Percentiles rank a stretch among this genome's conserved stretches.
phyloP scores from a whole-genome alignment of 2,888 invertebrate genomes.

The Liopterus haemorrhoidalis region DNA sequence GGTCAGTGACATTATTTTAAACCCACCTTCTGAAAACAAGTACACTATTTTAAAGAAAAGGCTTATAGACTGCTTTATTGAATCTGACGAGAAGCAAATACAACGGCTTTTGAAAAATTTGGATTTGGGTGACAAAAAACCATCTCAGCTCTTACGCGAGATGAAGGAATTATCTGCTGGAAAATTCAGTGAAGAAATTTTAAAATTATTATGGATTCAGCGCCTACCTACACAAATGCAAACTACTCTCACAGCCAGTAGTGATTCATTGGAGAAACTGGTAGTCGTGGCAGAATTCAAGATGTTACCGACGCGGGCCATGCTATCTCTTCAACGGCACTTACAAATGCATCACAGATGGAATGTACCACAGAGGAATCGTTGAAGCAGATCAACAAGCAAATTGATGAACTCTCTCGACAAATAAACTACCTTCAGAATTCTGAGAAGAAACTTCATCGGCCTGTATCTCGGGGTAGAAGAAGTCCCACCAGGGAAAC shows the following conservation, averaged over 20 bases:
- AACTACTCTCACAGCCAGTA: background rate
- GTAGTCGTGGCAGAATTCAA: too few relatives aligned
- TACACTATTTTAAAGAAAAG: constrained; percentile 8
- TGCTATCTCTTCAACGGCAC: too few relatives aligned
- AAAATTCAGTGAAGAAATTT: background rate
- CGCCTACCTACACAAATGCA: background rate
- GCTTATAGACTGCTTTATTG: constrained; percentile 7
- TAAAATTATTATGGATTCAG: background rate
- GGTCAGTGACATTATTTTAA: constrained; percentile 11
- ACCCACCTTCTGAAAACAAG: constrained; percentile 11
- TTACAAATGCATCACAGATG: too few relatives aligned
- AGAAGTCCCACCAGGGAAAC: background rate
- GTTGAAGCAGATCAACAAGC: too few relatives aligned
- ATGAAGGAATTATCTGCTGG: background rate
- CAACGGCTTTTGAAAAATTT: background rate
- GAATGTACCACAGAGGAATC: too few relatives aligned
- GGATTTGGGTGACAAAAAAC: background rate
- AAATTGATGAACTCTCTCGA: too few relatives aligned
- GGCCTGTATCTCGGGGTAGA: too few relatives aligned
- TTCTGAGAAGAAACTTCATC: too few relatives aligned
- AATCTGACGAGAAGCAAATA: background rate
- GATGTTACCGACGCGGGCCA: too few relatives aligned
- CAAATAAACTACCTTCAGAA: too few relatives aligned
- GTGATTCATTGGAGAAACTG: background rate
- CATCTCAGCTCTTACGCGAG: background rate